Evolutionary conservation across 2,888 invertebrate species (phyloP), one percentile per base, ranked within the genome.

Genomic region (Perdita meconis): DNA sequence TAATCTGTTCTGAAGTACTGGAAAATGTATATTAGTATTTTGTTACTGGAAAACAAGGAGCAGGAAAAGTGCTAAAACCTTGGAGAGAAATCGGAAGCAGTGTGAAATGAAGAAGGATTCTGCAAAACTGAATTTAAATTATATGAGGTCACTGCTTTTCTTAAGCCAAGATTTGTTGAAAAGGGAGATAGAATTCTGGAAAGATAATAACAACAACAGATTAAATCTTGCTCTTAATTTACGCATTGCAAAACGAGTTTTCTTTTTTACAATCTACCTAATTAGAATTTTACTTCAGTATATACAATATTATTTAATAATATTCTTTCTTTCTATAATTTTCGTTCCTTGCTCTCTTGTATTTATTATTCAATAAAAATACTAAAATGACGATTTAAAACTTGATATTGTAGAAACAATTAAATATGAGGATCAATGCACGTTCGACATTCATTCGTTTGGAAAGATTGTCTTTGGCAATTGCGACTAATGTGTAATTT

Each of bases 81-180:
- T n/a, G n/a, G n/a, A 19, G 16, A 0, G 16, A 16, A 44, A 44
- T 44, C 44, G n/a, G 44, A 19, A 19, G 10, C 6, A 1, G 16
- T 16, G n/a, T 19, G 30, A 13, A 42, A 13, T 34, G 40, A 1
- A 4, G n/a, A 42, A 16, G 44, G 12, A 60, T 60, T 60, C 44
- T 44, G 10, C 4, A n/a, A 22, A 26, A 30, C 47, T 30, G 1
- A 19, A 60, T 60, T 60, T 44, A 30, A 60, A 44, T 61, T 61
- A 34, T 44, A 61, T 34, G 47, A 61, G 47, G 34, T 30, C 13
- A n/a, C 26, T 22, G 16, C 12, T 13, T 24, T 30, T n/a, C 19
- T 19, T 8, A 47, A 19, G 10, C 47, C 19, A 61, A 47, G 30
- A 61, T 47, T 61, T 61, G 61, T 61, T 44, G 30, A 47, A n/a